Evolutionary conservation across 2,888 invertebrate genomes (phyloP).

Genomic region (Alloplasta piceator): DNA sequence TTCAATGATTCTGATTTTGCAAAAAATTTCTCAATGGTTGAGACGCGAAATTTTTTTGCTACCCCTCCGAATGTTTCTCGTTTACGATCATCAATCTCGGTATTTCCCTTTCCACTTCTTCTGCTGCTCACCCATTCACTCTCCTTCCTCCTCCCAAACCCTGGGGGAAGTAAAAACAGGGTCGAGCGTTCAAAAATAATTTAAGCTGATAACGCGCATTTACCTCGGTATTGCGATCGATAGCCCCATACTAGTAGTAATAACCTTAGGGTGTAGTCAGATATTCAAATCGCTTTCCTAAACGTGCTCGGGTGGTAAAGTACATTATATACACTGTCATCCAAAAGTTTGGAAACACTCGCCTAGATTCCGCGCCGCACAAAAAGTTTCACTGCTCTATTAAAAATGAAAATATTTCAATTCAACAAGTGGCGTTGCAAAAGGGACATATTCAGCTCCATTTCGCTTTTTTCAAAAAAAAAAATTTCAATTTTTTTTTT

Average conservation of each 20-base stretch:
- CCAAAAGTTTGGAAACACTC: no score
- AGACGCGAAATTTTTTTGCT: conserved; percentile 12
- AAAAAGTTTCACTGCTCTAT: no score
- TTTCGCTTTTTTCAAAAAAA: no score
- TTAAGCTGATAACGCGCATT: conserved; percentile 45
- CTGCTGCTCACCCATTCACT: background rate
- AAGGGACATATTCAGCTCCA: no score
- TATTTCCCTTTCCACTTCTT: conserved; percentile 12
- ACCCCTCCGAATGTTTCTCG: conserved; percentile 24
- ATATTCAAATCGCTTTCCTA: conserved; percentile 57
- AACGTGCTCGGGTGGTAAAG: conserved; percentile 39
- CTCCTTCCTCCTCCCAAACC: conserved; percentile 20
- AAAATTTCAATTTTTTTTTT: no score
- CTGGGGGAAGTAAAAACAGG: conserved; percentile 7
- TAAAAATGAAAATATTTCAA: no score
- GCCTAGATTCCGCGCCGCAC: no score
- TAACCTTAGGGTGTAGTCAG: conserved; percentile 43
- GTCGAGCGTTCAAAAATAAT: conserved; percentile 39
- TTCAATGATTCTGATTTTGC: no score
- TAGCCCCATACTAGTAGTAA: conserved; percentile 22
- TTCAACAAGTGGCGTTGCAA: no score
- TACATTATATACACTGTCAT: conserved; percentile 16
- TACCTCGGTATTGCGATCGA: conserved; percentile 48
- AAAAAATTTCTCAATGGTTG: conserved; percentile 4
- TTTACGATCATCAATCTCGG: conserved; percentile 38